Evolutionary conservation across 2,888 invertebrate species (phyloP), one percentile per base, ranked within the genome.

Genomic region (Epirrita christyi): DNA sequence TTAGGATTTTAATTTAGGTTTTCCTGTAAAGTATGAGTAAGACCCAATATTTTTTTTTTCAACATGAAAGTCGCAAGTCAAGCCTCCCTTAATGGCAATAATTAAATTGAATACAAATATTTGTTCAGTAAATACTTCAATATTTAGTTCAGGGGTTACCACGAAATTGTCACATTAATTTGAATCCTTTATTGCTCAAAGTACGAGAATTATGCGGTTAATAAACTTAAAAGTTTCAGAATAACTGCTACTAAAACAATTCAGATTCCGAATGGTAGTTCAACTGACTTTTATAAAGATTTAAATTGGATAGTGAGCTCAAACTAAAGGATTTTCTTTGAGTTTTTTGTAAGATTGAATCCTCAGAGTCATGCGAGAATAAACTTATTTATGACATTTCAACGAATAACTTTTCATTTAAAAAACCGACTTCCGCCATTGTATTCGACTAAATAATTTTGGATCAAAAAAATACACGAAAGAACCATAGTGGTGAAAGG

Each of bases 221-320:
- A 57, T 57, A 57, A 47, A 51, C 47, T 47, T 51, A 42, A 57
- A 55, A 57, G 37, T 57, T 57, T 57, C 38, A 34, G 43, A 43
- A 52, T 52, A 57, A 45, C 49, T 29, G 21, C 51, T 56, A 8
- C 56, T 38, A 32, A 32, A 49, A 52, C 45, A 52, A 57, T 57
- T 57, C 43, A 44, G 34, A 43, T 44, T 52, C 46, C 14, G 13
- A 56, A 51, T 46, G 42, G 29, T 40, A 55, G 34, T 56, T 51
- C 45, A 56, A 44, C 40, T 34, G 40, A 34, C 55, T 56, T 44
- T 50, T 56, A 56, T 46, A 56, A 46, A 36, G 40, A 56, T 45
- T 56, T 37, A 42, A 56, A 50, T 45, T 41, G 40, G 40, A 40
- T 40, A 40, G 40, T 40, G 14, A 15, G 27, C 40, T 40, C 34